Evolutionary conservation across 2,797 vertebrate species (phyloP).

Genomic region (Tangara arthus): DNA sequence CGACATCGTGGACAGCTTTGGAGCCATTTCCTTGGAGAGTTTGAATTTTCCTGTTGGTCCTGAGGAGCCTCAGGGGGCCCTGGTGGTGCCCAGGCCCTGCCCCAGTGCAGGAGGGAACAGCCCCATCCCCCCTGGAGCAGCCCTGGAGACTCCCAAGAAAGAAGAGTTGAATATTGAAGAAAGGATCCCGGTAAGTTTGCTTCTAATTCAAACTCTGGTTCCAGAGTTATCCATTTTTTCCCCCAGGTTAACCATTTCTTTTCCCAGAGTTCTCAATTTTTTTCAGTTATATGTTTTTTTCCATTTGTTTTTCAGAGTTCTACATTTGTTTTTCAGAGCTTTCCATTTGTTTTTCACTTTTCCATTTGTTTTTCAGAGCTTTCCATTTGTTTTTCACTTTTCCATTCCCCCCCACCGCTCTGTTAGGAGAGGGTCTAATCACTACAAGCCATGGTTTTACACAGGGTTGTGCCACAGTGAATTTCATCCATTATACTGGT

Average conservation of each 20-base stretch:
- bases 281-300: background rate
- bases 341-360: background rate
- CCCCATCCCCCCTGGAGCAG: constrained; percentile 70
- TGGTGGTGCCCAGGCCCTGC: constrained; percentile 50
- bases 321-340: background rate
- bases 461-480: background rate
- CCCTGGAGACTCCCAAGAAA: constrained; percentile 50
- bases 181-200: constrained; percentile 83
- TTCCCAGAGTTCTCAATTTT: background rate
- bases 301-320: too few relatives aligned
- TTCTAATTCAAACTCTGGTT: background rate
- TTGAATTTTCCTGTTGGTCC: constrained; percentile 47
- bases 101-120: constrained; percentile 71
- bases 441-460: background rate
- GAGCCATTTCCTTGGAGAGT: constrained; percentile 66
- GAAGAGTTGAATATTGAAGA: constrained; percentile 85
- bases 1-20: constrained; percentile 8
- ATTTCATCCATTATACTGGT: background rate
- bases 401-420: background rate
- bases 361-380: background rate
- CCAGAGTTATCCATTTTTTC: accelerated
- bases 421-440: background rate
- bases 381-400: background rate
- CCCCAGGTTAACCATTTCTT: background rate
- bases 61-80: constrained; percentile 41